A percentile compares a stretch with the other conserved stretches of the same genome.
Conservation (phyloP, 1,140 invertebrate species). For the Dolichoris vasculosae region DNA sequence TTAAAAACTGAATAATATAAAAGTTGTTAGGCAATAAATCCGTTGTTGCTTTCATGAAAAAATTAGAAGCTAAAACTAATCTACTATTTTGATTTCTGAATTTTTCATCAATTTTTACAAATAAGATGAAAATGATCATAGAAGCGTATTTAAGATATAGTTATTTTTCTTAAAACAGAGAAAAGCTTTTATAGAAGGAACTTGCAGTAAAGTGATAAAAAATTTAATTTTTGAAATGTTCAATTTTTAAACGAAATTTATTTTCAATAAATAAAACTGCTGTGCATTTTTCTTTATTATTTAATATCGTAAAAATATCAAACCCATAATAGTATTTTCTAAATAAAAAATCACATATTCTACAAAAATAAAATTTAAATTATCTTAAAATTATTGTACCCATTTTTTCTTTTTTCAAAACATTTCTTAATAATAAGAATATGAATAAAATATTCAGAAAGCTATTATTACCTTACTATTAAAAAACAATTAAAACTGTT, state of each 20-base stretch:
- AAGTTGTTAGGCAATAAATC: neutral
- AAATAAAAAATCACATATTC: too few relatives aligned
- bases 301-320: neutral
- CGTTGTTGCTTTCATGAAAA: neutral
- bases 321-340: neutral
- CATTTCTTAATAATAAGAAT: neutral
- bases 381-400: too few relatives aligned
- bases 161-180: neutral
- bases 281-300: too few relatives aligned
- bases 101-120: neutral
- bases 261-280: too few relatives aligned
- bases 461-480: neutral
- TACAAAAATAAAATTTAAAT: too few relatives aligned
- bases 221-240: slow-evolving; percentile 19
- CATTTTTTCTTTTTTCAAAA: neutral
- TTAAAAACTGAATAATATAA: slow-evolving; percentile 19
- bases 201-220: neutral
- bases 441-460: neutral
- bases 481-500: neutral
- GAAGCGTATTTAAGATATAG: neutral
- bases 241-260: neutral
- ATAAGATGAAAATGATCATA: neutral
- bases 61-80: neutral
- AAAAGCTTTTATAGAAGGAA: neutral
- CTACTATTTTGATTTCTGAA: neutral